Evolutionary conservation across 2,113 vertebrate species (phyloP).

Genomic region (Aspiorhynchus laticeps): DNA sequence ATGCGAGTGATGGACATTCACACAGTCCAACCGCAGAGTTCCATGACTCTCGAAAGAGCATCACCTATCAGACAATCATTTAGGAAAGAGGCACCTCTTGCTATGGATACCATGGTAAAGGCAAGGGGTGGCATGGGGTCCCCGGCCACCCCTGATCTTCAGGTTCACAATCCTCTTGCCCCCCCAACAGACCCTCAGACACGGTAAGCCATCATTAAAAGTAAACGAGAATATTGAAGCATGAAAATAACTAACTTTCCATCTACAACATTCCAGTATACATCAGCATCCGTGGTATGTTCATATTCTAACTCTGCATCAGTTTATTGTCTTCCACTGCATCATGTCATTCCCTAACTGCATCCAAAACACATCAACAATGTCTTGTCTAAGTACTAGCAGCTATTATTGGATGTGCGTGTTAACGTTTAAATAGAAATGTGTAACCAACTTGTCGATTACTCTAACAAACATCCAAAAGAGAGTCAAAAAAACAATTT

Average conservation of each 20-base stretch:
- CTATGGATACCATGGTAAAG: slow-evolving; percentile 75
- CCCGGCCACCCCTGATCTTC: slow-evolving; percentile 78
- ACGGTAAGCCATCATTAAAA: slow-evolving; percentile 78
- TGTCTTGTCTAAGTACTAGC: neutral
- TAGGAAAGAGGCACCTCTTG: slow-evolving; percentile 83
- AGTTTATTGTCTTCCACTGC: slow-evolving; percentile 46
- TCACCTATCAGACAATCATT: slow-evolving; percentile 91
- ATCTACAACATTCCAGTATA: neutral
- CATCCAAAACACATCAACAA: slow-evolving; percentile 13
- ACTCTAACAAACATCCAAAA: neutral
- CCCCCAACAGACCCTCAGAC: slow-evolving; percentile 85
- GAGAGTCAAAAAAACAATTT: neutral
- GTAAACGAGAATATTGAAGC: neutral
- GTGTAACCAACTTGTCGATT: neutral
- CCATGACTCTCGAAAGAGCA: slow-evolving; percentile 83
- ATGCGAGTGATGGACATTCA: slow-evolving; percentile 89
- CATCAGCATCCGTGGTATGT: neutral
- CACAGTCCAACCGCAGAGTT: slow-evolving; percentile 61
- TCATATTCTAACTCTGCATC: slow-evolving; percentile 70
- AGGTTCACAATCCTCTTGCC: slow-evolving; percentile 73
- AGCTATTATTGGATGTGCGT: neutral
- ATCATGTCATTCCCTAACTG: slow-evolving; percentile 45
- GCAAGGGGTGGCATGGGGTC: slow-evolving; percentile 73
- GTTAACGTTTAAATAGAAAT: neutral
- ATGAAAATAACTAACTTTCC: slow-evolving; percentile 26